A percentile compares a stretch with the other conserved stretches of the same genome.
These are phyloP conservation scores for Bos indicus DNA, from an alignment of 2,113 vertebrate species.

Conservation along the genomic window DNA sequence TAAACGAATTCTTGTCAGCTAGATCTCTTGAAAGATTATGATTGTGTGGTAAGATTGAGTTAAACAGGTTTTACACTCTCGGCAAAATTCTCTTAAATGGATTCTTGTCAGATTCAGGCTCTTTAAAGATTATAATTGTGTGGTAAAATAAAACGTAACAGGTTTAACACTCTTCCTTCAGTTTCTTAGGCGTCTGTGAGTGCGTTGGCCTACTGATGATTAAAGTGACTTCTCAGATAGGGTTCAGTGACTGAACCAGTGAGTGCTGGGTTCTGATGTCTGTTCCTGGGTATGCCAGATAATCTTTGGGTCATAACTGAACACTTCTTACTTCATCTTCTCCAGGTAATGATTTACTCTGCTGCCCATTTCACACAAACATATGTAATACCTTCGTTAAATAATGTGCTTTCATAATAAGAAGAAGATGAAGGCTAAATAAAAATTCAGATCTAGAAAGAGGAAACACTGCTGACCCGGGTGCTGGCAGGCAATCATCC, in stretches of 20 bases:
- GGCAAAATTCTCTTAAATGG: constrained; percentile 39
- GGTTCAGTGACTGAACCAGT: neutral
- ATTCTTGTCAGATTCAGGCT: constrained; percentile 53
- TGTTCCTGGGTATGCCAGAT: neutral
- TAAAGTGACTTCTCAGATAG: neutral
- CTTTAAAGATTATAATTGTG: constrained; percentile 54
- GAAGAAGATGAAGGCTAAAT: neutral
- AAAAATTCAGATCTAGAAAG: neutral
- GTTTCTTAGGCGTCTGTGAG: neutral
- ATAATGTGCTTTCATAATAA: neutral
- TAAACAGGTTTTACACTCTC: constrained; percentile 30
- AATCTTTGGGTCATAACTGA: neutral
- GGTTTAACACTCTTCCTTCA: neutral
- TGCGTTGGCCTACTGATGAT: neutral
- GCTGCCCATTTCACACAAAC: neutral
- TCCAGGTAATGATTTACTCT: neutral
- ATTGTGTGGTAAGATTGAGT: constrained; percentile 51
- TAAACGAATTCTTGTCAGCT: constrained; percentile 53
- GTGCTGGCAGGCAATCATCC: fast-evolving
- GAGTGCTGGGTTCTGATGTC: neutral
- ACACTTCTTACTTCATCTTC: neutral
- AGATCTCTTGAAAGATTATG: constrained; percentile 50
- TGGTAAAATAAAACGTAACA: constrained; percentile 13
- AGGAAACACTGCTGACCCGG: neutral
- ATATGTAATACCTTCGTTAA: neutral